Evolutionary conservation across 1,140 invertebrate genomes (phyloP), one percentile per base, ranked within the genome.

Genomic region (Amyelois transitella): DNA sequence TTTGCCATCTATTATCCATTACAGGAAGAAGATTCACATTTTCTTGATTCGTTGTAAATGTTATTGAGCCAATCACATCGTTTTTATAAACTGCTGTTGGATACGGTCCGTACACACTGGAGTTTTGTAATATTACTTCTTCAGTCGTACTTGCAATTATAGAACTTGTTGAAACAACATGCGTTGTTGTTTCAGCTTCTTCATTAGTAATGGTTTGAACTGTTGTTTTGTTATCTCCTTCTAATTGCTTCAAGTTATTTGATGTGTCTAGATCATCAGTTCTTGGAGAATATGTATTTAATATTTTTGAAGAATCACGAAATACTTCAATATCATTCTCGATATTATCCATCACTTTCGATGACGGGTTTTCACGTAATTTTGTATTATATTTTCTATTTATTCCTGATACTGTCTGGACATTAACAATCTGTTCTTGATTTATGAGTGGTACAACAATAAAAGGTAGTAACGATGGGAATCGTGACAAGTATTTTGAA

Each of bases 391-490:
- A 14, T 14, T 14, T 14, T 14, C 12, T 1, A 14, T 38, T 38
- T 38, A 14, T 38, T 38, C 32, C 32, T 38, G 12, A 38, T n/a
- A 38, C 32, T 8, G 32, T 38, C 51, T 62, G 49, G 25, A 74
- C 62, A 53, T 60, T 66, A 0, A 69, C 51, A 65, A 43, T 71
- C 56, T 73, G 62, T 24, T 68, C 65, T 58, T 72, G 65, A 49
- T 71, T 72, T 38, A 70, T 45, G 24, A 66, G 38, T 43, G 78
- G 75, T n/a, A 80, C 18, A 52, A 84, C 51, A 17, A 80, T 50
- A n/a, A 84, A 24, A 8, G 77, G 78, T 49, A 73, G 47, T 25
- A 69, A 70, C 22, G 65, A 60, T 14, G 67, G 70, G 18, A 67
- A 58, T 53, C 69, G 65, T 14, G 70, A 49, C 12, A 14, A 1